Base-by-base conservation (phyloP, 1,140 invertebrate genomes). In the Cotesia vestalis region DNA sequence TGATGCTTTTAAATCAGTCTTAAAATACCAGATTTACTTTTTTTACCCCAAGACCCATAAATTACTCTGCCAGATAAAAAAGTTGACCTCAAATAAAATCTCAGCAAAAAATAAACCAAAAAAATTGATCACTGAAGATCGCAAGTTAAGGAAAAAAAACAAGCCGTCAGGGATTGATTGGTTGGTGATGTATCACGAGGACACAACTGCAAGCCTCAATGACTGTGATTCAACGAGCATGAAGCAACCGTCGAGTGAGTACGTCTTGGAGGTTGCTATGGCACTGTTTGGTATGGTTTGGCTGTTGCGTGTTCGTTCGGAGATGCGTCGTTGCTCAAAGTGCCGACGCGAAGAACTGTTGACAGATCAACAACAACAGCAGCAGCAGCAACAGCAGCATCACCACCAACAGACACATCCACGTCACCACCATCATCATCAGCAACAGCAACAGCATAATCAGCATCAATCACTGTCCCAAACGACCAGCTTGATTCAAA, bases 271-370 rank as follows among this genome's bases (percentile, higher is more conserved):
- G 74, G 79, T 82, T 85, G 89, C 88, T 86, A 94, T 94, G 92
- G 93, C 93, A 88, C 91, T 94, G 76, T 94, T 94, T 89, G 93
- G 92, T 85, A 92, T 94, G 90, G 92, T 94, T 86, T 94, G 92
- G 92, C 87, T 94, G 83, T 86, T 94, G 83, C 91, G 92, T 75
- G 90, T 93, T 83, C 91, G 92, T 81, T 90, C 92, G 73, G 92
- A 92, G 83, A 90, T 93, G 84, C 91, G 91, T 82, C 89, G 90
- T 64, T 92, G 91, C 83, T 89, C 90, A 57, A 91, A 91, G 75
- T 92, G 91, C 84, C 88, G 88, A 69, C 89, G 89, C 76, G 90
- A 90, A 75, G 88, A 90, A 63, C 78, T 87, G 72, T 80, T 86
- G 35, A 80, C 78, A 17, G 76, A 79, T 12, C 83, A 85, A 55